phyloP scores from a whole-genome alignment of 2,888 invertebrate species.

The Drosophila dives region DNA sequence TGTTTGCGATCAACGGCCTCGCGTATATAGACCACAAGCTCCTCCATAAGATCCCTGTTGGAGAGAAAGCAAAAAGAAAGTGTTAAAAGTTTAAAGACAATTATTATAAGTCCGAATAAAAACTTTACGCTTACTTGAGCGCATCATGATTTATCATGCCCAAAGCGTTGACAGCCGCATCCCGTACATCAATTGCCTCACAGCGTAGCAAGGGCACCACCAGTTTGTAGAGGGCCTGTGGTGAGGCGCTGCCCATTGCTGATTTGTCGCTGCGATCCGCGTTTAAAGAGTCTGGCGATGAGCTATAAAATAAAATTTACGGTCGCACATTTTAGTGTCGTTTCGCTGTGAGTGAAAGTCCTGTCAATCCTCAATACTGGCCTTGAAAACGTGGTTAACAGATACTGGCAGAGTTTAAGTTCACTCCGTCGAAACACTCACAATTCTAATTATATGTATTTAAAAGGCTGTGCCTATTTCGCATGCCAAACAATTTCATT shows the following conservation, averaged over 20 bases:
- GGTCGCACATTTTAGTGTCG: slow-evolving; percentile 57
- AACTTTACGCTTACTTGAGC: slow-evolving; percentile 90
- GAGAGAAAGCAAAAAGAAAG: not conserved
- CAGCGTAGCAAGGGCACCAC: slow-evolving; percentile 96
- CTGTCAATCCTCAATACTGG: not conserved
- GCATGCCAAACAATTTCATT: slow-evolving; percentile 24
- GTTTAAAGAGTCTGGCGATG: slow-evolving; percentile 95
- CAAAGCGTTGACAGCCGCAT: slow-evolving; percentile 96
- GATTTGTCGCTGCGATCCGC: slow-evolving; percentile 93
- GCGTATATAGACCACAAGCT: slow-evolving; percentile 94
- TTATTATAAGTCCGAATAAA: not conserved
- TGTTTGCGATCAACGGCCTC: slow-evolving; percentile 99
- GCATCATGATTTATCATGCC: slow-evolving; percentile 98
- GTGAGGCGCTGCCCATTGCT: slow-evolving; percentile 89
- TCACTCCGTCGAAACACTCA: slow-evolving; percentile 2
- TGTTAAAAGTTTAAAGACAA: slow-evolving; percentile 4
- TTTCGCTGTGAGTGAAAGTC: slow-evolving; percentile 4
- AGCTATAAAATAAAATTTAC: slow-evolving; percentile 87
- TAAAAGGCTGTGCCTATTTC: not conserved
- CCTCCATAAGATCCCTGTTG: slow-evolving; percentile 96
- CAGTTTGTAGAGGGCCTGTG: slow-evolving; percentile 95
- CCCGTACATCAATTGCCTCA: slow-evolving; percentile 96
- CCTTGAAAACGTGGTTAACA: slow-evolving; percentile 8
- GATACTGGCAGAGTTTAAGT: slow-evolving; percentile 22
- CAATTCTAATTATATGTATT: slow-evolving; percentile 30